These are phyloP conservation scores for Mechanitis mazaeus DNA, from an alignment of 2,888 invertebrate species.

Conservation along the genomic window DNA sequence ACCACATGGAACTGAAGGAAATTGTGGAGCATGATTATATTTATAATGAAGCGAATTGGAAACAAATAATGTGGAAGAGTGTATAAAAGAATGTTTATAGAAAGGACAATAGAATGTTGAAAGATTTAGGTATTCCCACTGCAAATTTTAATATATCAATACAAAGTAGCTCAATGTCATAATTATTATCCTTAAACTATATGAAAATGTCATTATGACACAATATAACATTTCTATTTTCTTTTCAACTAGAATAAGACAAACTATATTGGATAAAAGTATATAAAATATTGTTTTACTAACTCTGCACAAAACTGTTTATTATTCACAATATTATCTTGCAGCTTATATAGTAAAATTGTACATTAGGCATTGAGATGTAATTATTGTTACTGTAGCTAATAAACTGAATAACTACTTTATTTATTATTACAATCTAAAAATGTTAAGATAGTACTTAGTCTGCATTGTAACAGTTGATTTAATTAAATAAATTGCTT, in stretches of 20 bases:
- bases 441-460: conserved; percentile 32
- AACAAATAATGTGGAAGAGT: background rate
- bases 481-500: conserved; percentile 36
- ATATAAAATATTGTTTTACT: background rate
- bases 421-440: conserved; percentile 24
- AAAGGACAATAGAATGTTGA: too few species aligned
- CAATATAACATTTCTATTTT: too few species aligned
- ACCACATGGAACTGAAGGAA: conserved; percentile 14
- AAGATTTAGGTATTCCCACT: too few species aligned
- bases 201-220: too few species aligned
- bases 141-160: too few species aligned
- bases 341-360: conserved; percentile 18
- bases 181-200: too few species aligned
- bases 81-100: background rate
- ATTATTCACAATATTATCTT: background rate
- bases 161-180: too few species aligned
- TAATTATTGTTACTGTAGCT: conserved; percentile 29
- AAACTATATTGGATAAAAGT: background rate
- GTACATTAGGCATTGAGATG: conserved; percentile 23
- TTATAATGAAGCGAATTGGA: conserved; percentile 1
- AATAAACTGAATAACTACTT: conserved; percentile 15
- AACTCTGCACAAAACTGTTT: background rate
- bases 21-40: conserved; percentile 8
- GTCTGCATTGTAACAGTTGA: conserved; percentile 35
- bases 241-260: too few species aligned